Conservation (phyloP, 2,888 invertebrate species). For the Acanthosepion esculentum region DNA sequence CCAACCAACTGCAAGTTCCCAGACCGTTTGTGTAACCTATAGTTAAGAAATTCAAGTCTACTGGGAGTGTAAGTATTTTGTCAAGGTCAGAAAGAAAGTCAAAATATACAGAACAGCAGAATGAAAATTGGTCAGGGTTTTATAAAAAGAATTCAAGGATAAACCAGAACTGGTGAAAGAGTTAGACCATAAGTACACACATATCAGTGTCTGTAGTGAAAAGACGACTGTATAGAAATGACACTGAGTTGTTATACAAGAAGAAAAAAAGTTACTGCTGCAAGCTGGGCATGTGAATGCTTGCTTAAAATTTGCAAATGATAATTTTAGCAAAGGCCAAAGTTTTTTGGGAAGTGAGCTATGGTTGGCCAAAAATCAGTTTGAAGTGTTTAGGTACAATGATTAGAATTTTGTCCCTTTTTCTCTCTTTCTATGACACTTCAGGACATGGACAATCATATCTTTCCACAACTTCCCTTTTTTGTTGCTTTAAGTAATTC, state of each 20-base stretch:
- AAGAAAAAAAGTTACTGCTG: neutral
- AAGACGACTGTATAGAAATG: neutral
- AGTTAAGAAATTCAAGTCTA: neutral
- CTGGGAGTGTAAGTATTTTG: neutral
- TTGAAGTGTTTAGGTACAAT: too few species aligned
- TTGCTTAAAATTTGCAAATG: too few species aligned
- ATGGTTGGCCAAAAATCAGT: too few species aligned
- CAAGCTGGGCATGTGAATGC: neutral
- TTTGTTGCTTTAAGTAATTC: too few species aligned
- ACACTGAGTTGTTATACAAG: neutral
- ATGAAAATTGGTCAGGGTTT: neutral
- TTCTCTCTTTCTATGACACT: too few species aligned
- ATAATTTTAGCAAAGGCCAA: too few species aligned
- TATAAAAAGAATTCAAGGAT: neutral
- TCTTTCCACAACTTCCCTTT: too few species aligned
- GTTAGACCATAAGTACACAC: neutral
- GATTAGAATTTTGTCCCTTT: too few species aligned
- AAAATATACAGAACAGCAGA: neutral
- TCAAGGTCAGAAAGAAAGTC: neutral
- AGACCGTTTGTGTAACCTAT: neutral
- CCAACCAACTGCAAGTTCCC: neutral
- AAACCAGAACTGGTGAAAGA: neutral
- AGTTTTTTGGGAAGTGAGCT: too few species aligned
- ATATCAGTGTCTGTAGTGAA: neutral
- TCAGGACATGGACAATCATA: too few species aligned